Evolutionary conservation across 2,888 invertebrate species (phyloP), one percentile per base, ranked within the genome.

Genomic region (Slavum lentiscoides): DNA sequence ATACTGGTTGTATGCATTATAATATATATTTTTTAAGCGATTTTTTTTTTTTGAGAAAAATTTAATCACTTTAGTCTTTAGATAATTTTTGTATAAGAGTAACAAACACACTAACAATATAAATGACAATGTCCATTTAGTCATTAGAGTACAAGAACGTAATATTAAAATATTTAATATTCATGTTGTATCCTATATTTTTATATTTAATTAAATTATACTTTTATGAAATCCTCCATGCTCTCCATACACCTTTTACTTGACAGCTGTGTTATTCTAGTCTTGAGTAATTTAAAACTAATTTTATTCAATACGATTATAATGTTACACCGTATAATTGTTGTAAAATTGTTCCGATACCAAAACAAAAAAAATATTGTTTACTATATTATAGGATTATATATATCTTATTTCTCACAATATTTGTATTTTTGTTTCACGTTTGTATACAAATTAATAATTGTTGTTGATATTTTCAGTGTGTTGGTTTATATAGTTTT

Each of bases 361-460:
- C 43, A 17, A 43, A 15, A n/a, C 67, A 30, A 30, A 30, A 30
- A 15, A n/a, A 67, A 43, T n/a, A 21, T 43, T 43, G 11, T 66
- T 68, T 30, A 58, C 11, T 43, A n/a, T 59, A n/a, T 39, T 15
- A 15, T 39, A 30, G 19, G 8, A 30, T 58, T 58, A 19, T 19
- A n/a, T 13, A 68, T 39, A 17, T 43, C 21, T 43, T 58, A 43
- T 43, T 43, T 55, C 39, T 66, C 58, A 68, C 59, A 49, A 43
- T 73, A 58, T 73, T 59, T 68, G 58, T 75, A 75, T 59, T 68
- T 67, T 68, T 67, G 49, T 76, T 59, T 30, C 59, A n/a, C n/a
- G 21, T 59, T 76, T 68, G 37, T 39, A 21, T 68, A 58, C 55
- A 49, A 59, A 43, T 66, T n/a, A 55, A 39, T 75, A 17, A 68